These are phyloP conservation scores for Pollachius pollachius DNA, from an alignment of 2,113 vertebrate species.

Conservation along the genomic window DNA sequence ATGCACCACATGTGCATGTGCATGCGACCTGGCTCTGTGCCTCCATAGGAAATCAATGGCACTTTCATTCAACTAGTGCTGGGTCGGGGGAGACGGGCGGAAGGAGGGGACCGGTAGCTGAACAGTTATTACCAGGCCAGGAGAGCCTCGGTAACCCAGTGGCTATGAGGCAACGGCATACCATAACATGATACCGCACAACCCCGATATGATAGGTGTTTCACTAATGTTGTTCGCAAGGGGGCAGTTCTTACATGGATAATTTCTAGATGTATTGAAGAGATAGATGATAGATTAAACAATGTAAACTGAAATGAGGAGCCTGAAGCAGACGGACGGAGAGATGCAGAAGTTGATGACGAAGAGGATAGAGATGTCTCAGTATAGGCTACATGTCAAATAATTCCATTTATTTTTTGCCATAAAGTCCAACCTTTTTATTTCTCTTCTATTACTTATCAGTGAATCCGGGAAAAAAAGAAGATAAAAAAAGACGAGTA, in stretches of 20 bases:
- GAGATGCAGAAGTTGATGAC: conserved; percentile 1
- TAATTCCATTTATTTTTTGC: conserved; percentile 10
- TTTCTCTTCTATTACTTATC: conserved; percentile 38
- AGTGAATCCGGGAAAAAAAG: neutral
- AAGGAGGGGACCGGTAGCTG: conserved; percentile 19
- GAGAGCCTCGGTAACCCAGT: conserved; percentile 12
- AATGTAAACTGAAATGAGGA: neutral
- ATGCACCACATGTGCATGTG: conserved; percentile 40
- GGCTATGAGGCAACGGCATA: conserved; percentile 31
- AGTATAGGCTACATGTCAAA: conserved; percentile 25
- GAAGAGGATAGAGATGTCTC: conserved; percentile 2
- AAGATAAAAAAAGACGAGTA: conserved; percentile 40
- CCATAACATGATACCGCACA: no score
- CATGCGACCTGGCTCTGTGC: conserved; percentile 37
- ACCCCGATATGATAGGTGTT: neutral
- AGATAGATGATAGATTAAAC: neutral
- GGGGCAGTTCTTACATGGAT: no score
- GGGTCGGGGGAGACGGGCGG: conserved; percentile 21
- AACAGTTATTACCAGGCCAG: conserved; percentile 45
- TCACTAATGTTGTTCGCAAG: no score
- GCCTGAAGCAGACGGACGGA: neutral
- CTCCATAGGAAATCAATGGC: conserved; percentile 67
- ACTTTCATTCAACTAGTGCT: conserved; percentile 52
- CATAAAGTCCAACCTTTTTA: conserved; percentile 3
- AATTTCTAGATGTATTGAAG: no score